phyloP scores from a whole-genome alignment of 2,888 invertebrate species.

The Timandra comae region DNA sequence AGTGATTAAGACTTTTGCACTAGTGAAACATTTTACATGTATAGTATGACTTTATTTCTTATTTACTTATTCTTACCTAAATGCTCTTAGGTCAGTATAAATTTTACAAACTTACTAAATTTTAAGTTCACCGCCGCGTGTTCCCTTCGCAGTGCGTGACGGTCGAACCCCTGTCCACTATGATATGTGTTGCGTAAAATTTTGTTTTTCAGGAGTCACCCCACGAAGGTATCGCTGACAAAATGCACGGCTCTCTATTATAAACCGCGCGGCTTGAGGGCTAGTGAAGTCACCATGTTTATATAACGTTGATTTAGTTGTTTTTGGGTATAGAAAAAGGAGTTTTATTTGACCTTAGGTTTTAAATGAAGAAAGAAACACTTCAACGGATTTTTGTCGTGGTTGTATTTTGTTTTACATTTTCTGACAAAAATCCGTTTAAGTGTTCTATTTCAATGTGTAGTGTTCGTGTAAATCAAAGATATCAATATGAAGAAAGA shows the following conservation, averaged over 20 bases:
- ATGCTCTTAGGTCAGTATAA: too few species aligned
- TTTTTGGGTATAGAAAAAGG: background rate
- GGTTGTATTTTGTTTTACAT: too few species aligned
- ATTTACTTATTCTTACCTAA: too few species aligned
- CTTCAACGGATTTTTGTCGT: too few species aligned
- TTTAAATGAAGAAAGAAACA: too few species aligned
- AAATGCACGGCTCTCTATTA: constrained; percentile 61
- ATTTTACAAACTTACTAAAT: constrained; percentile 2
- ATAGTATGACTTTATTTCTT: too few species aligned
- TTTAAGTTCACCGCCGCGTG: constrained; percentile 23
- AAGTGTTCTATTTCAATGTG: too few species aligned
- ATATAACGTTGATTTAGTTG: background rate
- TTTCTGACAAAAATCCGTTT: too few species aligned
- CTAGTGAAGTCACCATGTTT: constrained; percentile 23
- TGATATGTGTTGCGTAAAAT: constrained; percentile 76
- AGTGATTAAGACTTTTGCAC: too few species aligned
- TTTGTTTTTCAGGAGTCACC: constrained; percentile 66
- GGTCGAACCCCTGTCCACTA: constrained; percentile 48
- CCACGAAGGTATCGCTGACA: constrained; percentile 60
- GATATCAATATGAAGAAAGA: too few species aligned
- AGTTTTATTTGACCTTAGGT: background rate
- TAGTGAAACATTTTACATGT: too few species aligned
- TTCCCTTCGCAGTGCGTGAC: constrained; percentile 38
- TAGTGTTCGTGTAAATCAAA: too few species aligned
- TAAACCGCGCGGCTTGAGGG: constrained; percentile 31